These are phyloP conservation scores for Otus sunia DNA, from an alignment of 2,113 vertebrate species.

Conservation along the genomic window DNA sequence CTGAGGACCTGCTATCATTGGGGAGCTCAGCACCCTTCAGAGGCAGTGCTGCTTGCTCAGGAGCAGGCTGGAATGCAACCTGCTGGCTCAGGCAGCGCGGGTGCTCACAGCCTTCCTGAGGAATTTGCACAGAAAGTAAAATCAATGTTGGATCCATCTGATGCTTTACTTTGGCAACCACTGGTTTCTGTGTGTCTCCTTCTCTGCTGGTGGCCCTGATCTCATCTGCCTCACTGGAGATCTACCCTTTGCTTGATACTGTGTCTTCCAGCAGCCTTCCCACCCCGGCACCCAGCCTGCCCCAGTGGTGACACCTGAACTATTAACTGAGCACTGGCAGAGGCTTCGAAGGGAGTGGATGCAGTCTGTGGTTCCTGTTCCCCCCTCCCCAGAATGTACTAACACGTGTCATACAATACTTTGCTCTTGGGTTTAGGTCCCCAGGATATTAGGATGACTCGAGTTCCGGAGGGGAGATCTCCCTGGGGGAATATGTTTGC, in stretches of 20 bases:
- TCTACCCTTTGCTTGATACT: neutral
- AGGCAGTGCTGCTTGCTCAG: neutral
- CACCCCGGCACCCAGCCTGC: neutral
- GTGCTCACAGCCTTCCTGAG: neutral
- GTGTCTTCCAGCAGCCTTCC: neutral
- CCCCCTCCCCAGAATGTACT: neutral
- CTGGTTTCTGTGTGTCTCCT: conserved; percentile 2
- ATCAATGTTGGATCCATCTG: neutral
- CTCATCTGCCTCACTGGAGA: neutral
- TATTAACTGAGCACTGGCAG: neutral
- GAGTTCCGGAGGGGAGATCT: neutral
- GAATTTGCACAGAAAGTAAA: neutral
- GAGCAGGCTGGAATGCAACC: neutral
- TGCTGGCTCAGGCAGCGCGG: fast-evolving
- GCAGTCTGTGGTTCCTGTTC: neutral
- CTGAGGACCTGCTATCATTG: neutral
- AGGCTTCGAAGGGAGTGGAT: neutral
- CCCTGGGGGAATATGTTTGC: neutral
- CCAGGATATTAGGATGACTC: neutral
- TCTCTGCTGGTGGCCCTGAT: conserved; percentile 41
- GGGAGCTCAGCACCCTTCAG: neutral
- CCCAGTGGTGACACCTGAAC: neutral
- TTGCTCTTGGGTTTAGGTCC: neutral
- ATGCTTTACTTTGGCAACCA: neutral
- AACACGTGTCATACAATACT: neutral